Evolutionary conservation across 2,113 vertebrate species (phyloP), one percentile per base, ranked within the genome.

Genomic region (Solea solea): DNA sequence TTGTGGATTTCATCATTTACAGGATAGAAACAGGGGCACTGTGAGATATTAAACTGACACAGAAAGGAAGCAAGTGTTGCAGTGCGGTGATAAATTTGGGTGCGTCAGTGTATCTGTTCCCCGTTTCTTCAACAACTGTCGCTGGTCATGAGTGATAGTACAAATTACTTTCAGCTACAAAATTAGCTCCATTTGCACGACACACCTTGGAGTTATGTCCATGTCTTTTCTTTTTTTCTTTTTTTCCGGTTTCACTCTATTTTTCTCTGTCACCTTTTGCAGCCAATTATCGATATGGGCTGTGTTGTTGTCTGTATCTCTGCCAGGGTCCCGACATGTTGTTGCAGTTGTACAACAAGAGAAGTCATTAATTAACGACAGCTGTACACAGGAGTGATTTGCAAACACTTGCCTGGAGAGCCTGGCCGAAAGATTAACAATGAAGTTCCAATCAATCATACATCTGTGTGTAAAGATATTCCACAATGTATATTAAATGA

Each of bases 131-230:
- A 84, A 77, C 76, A 88, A 84, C 69, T 74, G 85, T 87, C 86
- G 12, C 62, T 66, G 85, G 89, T 86, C 90, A 87, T 79, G 78
- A 88, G 81, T 77, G 81, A 88, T 84, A 6, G 55, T 15, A 90
- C 81, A 92, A 90, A 92, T 91, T 73, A 89, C 86, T 88, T 85
- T 80, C 80, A 82, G 81, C 73, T 55, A 74, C 87, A 89, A 91
- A 34, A 92, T 90, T 74, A 89, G 79, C 83, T 87, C 53, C 78
- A 78, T 87, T 92, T 90, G 68, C 69, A 71, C 61, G 27, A 80
- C 81, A 84, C 68, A 76, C 41, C 87, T 86, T 82, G 66, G 88
- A 90, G 81, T 88, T 74, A 78, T 78, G 78, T 85, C 77, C 82
- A 80, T 58, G 82, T 72, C 87, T 83, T 72, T 69, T 14, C 50